Evolutionary conservation across 2,113 vertebrate genomes (phyloP), one percentile per base, ranked within the genome.

Genomic region (Pseudopodoces humilis): DNA sequence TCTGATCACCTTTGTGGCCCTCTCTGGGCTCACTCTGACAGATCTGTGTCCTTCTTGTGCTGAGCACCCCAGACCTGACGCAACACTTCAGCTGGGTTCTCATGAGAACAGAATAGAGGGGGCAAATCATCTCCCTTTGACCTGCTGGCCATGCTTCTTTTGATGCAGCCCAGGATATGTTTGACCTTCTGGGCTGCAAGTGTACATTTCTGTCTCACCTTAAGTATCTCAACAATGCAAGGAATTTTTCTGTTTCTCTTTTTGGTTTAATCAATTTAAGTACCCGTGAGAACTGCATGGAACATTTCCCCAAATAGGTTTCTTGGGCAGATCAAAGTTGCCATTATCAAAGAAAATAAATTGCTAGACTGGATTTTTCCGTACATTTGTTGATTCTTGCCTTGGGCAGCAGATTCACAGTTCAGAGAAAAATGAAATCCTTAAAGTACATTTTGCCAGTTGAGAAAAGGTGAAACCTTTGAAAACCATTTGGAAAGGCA

Each of bases 281-380:
- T 35, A 67, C 55, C 56, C 39, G 35, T 37, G 46, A 71, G 70
- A 79, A 91, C 71, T 28, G 33, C 35, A 37, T 9, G 37, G 56
- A 76, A 91, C 18, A 49, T 85, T 93, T 91, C 41, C 37, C 67
- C 11, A 8, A 56, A 82, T 63, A 81, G 20, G 30, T 64, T 75
- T 75, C 58, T 72, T 72, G 49, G 33, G 13, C 44, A 91, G 78
- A 89, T 93, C 70, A 87, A 93, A 76, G 58, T 72, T 76, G 24
- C 14, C 28, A 53, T 68, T 95, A 82, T 94, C 85, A 91, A 90
- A 94, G 62, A 85, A 76, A 93, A 49, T 76, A 83, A 53, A 67
- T 90, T 76, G 7, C 12, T 60, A 7, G 77, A 62, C 44, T 62
- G 50, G 41, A 93, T 91, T 91, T 91, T 56, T 68, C 72, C 52